These are phyloP conservation scores for Orussus abietinus DNA, from an alignment of 1,140 invertebrate species.

Conservation along the genomic window DNA sequence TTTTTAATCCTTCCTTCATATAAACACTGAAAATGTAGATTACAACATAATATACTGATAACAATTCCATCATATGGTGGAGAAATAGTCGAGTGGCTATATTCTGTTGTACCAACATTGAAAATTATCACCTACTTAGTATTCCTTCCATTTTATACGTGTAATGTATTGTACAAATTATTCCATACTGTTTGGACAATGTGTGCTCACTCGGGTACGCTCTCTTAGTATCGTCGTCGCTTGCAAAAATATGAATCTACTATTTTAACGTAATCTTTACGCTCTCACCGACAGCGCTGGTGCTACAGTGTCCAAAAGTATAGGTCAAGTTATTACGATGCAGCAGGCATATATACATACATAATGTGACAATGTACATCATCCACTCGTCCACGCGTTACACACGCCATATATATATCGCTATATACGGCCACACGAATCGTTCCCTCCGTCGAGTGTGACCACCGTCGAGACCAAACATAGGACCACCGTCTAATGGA, in stretches of 20 bases:
- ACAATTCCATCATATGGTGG: conserved; percentile 41
- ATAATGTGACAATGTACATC: conserved; percentile 20
- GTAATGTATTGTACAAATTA: conserved; percentile 45
- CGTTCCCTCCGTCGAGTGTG: too few species aligned
- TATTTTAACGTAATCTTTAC: conserved; percentile 37
- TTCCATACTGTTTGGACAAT: conserved; percentile 49
- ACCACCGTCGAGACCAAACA: too few species aligned
- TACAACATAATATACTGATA: conserved; percentile 46
- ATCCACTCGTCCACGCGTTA: conserved; percentile 15
- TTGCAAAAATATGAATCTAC: conserved; percentile 41
- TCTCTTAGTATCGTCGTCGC: conserved; percentile 19
- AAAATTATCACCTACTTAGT: conserved; percentile 38
- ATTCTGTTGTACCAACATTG: conserved; percentile 45
- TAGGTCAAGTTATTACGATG: conserved; percentile 43
- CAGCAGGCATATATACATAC: conserved; percentile 30
- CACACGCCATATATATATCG: conserved; percentile 23
- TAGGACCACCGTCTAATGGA: too few species aligned
- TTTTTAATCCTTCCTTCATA: conserved; percentile 25
- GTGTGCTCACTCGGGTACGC: conserved; percentile 27
- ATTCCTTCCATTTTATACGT: conserved; percentile 18
- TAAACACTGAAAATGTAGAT: conserved; percentile 47
- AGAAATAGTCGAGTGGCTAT: conserved; percentile 35
- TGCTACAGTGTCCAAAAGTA: conserved; percentile 44
- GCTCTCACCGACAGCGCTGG: conserved; percentile 23
- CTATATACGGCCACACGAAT: conserved; percentile 22